Evolutionary conservation across 64 coral and sea anemone genomes (phyloP), one percentile per base, ranked within the genome.

Genomic region (Montipora foliosa): DNA sequence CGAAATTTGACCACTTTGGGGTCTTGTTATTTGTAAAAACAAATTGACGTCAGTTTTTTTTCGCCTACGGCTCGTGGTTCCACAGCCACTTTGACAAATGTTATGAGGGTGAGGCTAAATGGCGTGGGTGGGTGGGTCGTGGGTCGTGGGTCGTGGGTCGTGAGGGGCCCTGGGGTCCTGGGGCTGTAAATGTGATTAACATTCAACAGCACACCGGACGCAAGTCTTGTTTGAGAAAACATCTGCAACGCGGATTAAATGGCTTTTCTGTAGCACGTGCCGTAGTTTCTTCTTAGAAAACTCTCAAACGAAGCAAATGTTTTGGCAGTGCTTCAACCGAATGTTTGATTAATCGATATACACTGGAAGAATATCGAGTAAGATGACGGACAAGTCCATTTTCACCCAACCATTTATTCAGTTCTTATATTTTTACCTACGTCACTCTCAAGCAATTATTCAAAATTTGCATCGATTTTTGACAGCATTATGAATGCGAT

Each of bases 391-490:
- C 37, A 37, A 37, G 37, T 37, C 37, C 37, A 37, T 37, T 37
- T 37, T 37, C 37, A 67, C 11, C 17, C 19, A 75, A 5, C 67
- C 67, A 69, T 69, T 69, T 69, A 72, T 72, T 72, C 69, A 45
- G 2, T 76, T 29, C 16, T 64, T 76, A 7, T 9, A 12, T 76
- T 45, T 76, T 47, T 44, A 76, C 14, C 15, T 12, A 76, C 74
- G 37, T 76, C 74, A 76, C 74, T 76, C 4, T 29, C 8, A 29
- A 76, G 17, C 22, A 45, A 44, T 76, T 47, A 76, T 10, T 44
- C 11, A 76, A 76, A 76, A 76, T 76, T 76, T 76, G 74, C 74
- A 76, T 76, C 46, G 1, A 37, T 75, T 75, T 20, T 21, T 22
- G 17, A 72, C 69, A 72, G 69, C 69, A 72, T 17, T 72, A 24